Evolutionary conservation across 2,113 vertebrate species (phyloP), one percentile per base, ranked within the genome.

Genomic region (Oostethus manadensis): DNA sequence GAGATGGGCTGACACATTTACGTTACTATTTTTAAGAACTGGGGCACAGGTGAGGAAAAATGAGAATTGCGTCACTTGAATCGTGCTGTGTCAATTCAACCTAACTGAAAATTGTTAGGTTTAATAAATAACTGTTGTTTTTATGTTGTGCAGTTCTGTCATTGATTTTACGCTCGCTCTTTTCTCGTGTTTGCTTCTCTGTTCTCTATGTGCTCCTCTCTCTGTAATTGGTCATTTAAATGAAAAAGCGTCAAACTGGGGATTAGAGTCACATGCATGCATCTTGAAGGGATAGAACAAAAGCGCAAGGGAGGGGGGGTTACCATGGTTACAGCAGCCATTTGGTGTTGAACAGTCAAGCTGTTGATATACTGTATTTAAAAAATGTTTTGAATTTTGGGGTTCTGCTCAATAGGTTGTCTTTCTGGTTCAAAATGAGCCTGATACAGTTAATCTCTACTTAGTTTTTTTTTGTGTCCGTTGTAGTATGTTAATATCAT

Each of bases 241-340:
- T 75, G 58, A 83, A 78, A 83, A 79, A 73, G 63, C 62, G 21
- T 75, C 61, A 76, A 78, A 78, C 65, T 66, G 76, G 55, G 63
- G 73, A 77, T 77, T 79, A 76, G 68, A 64, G 67, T 40, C 46
- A 43, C 62, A 51, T 56, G 58, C 48, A 60, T 76, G 80, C 69
- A 58, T 81, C 71, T 81, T 77, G 42, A 59, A 76, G 81, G 81
- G 74, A 72, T 76, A 78, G 76, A 88, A 88, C 87, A 87, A 88
- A 88, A 80, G 84, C 80, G 71, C 74, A 68, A 71, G 76, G 77
- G 73, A 33, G 70, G 74, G 68, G 11, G 77, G 75, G 87, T 88
- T 86, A 69, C 88, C 73, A 55, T 87, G 85, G 87, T 80, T 87
- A 86, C 85, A 70, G 77, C 57, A 64, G 60, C 50, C 56, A 57